Percentiles rank a stretch among this genome's conserved stretches.
These are phyloP conservation scores for Helicolenus hilgendorfi DNA, from an alignment of 2,797 vertebrate species.

Conservation along the genomic window DNA sequence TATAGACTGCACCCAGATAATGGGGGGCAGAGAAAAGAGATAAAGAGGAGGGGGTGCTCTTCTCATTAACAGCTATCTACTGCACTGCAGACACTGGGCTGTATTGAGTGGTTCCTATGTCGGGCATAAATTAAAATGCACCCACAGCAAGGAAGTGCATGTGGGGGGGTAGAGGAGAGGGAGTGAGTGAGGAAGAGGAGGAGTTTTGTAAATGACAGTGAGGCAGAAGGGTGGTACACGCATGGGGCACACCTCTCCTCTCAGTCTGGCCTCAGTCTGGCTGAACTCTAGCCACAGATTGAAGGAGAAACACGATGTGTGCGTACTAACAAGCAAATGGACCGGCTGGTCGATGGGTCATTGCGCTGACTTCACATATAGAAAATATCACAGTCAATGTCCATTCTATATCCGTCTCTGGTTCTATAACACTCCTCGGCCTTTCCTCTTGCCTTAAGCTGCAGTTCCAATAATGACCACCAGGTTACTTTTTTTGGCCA, in stretches of 20 bases:
- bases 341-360: neutral
- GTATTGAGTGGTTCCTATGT: slow-evolving; percentile 93
- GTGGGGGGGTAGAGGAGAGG: slow-evolving; percentile 14
- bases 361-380: neutral
- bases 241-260: neutral
- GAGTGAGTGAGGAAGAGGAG: slow-evolving; percentile 48
- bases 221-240: slow-evolving; percentile 9
- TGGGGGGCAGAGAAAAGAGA: slow-evolving; percentile 96
- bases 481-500: neutral
- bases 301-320: neutral
- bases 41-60: slow-evolving; percentile 94
- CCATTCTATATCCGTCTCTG: neutral
- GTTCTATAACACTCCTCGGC: neutral
- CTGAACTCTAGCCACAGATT: slow-evolving; percentile 4
- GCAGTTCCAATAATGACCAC: neutral
- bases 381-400: neutral
- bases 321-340: neutral
- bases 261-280: slow-evolving; percentile 13
- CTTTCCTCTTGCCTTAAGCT: neutral
- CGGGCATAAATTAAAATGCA: slow-evolving; percentile 95
- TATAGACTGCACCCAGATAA: slow-evolving; percentile 99
- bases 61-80: slow-evolving; percentile 99
- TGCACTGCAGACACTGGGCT: slow-evolving; percentile 95
- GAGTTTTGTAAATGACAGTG: slow-evolving; percentile 60
- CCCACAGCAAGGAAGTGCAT: slow-evolving; percentile 63